Percentiles rank a stretch among this genome's conserved stretches.
Conservation (phyloP, 2,797 vertebrate species). For the Mus minutoides region DNA sequence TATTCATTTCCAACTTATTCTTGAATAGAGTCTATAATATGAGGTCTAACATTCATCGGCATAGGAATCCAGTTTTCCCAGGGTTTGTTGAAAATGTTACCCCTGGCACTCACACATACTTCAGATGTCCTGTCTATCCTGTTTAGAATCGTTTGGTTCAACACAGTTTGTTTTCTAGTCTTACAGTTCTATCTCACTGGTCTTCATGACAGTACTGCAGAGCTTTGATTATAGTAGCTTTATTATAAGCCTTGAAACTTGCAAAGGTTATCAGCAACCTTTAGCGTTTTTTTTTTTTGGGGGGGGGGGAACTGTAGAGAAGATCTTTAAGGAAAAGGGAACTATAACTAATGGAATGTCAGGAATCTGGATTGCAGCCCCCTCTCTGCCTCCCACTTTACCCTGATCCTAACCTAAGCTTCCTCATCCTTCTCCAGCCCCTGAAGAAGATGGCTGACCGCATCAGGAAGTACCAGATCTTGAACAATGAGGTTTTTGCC, state of each 20-base stretch:
- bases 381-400: constrained; percentile 15
- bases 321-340: not conserved
- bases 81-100: not conserved
- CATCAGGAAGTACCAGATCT: constrained; percentile 99
- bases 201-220: not conserved
- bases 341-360: not conserved
- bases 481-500: constrained; percentile 99
- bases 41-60: not conserved
- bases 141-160: not conserved
- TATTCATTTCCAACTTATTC: constrained; percentile 5
- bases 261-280: not conserved
- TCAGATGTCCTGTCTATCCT: not conserved
- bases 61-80: not conserved
- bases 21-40: not conserved
- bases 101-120: not conserved
- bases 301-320: not conserved
- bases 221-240: constrained; percentile 5
- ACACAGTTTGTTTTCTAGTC: constrained; percentile 1
- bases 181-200: not conserved
- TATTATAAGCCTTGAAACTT: constrained; percentile 4
- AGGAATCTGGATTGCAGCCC: not conserved
- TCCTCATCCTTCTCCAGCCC: constrained; percentile 88
- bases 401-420: constrained; percentile 50
- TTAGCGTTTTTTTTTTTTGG: constrained; percentile 23
- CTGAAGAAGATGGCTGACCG: constrained; percentile 99